Base-by-base conservation (phyloP, 2,113 vertebrate species). In the Butorides virescens region DNA sequence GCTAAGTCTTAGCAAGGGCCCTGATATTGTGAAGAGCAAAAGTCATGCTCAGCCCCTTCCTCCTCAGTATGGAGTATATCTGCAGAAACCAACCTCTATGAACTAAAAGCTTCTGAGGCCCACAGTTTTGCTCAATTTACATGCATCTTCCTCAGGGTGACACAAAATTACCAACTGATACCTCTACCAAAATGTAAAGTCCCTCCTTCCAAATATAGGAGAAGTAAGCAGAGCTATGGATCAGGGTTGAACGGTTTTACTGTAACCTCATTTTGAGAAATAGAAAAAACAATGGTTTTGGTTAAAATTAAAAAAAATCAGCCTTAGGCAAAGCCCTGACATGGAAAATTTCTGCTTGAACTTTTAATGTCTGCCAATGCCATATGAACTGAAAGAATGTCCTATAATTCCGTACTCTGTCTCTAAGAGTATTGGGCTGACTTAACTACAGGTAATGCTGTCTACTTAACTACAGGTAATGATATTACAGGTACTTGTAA, bases 261-360 rank as follows among this genome's bases (percentile, higher is more conserved):
- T 22, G 30, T 46, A 89, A 87, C 53, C 32, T 83, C 53, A 62
- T 92, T 91, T 61, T 85, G 50, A 90, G 67, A 83, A 94, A 78
- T 0, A 68, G 37, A 78, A 58, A 17, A 71, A 88, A 68, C 83
- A 70, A 19, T 3, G 1, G 0, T 7, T 62, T 44, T 27, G 27
- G 4, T 58, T 90, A 8, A 73, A 88, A 88, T 32, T 22, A 11
- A 49, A 39, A n/a, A 7, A 58, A 11, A 55, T 15, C 30, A 85
- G 73, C 94, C 90, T 29, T 50, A 88, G 93, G 88, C 56, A 82
- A 88, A 85, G 56, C 62, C 70, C 56, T 96, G 91, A 72, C 86
- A 90, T 39, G 46, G 46, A 95, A 96, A 95, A 93, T 62, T 92
- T 91, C 73, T 85, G 10, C 65, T 92, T 1, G 2, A 86, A 68